phyloP scores from a whole-genome alignment of 2,888 invertebrate species.

The Andrena praecox region DNA sequence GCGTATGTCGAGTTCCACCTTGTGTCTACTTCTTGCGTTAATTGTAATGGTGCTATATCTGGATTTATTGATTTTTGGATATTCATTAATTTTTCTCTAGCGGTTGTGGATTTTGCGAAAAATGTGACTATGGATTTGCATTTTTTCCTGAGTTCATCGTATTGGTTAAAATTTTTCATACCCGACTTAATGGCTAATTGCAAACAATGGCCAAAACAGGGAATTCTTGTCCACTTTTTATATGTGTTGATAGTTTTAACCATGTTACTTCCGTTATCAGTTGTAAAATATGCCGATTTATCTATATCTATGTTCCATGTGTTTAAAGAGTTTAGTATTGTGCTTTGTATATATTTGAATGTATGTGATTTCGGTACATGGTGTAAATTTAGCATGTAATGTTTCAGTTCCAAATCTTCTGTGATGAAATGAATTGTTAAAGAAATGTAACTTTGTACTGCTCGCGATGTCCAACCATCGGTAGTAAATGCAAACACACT shows the following conservation, averaged over 20 bases:
- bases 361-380: conserved; percentile 5
- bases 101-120: conserved; percentile 2
- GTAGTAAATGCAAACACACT: conserved; percentile 7
- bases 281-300: too few relatives aligned
- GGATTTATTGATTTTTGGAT: background rate
- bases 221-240: too few relatives aligned
- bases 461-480: conserved; percentile 22
- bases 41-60: background rate
- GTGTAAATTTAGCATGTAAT: background rate
- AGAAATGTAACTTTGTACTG: conserved; percentile 11
- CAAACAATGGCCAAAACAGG: too few relatives aligned
- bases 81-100: background rate
- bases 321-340: too few relatives aligned
- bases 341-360: conserved; percentile 5
- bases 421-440: conserved; percentile 3
- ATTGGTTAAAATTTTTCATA: background rate
- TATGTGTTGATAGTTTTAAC: too few relatives aligned
- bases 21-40: conserved; percentile 11
- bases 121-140: background rate
- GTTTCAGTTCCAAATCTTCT: background rate
- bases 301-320: too few relatives aligned
- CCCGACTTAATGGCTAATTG: too few relatives aligned
- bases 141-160: background rate
- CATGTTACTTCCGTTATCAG: too few relatives aligned
- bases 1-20: background rate